phyloP scores from a whole-genome alignment of 2,888 invertebrate species.

The Ceramica pisi region DNA sequence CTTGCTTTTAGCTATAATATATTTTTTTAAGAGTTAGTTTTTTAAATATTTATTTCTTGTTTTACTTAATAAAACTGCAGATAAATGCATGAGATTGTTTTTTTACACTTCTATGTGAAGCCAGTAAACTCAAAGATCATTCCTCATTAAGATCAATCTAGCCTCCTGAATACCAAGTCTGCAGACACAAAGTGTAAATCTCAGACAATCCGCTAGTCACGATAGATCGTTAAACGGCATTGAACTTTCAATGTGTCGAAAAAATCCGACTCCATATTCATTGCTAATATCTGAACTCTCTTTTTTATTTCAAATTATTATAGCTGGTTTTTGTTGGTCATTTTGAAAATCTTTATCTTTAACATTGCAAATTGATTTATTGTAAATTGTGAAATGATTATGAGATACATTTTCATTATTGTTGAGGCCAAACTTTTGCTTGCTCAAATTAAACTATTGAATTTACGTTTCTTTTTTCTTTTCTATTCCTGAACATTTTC shows the following conservation, averaged over 20 bases:
- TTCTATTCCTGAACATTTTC: not conserved
- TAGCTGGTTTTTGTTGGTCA: conserved; percentile 25
- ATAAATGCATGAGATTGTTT: not conserved
- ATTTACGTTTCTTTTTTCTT: not conserved
- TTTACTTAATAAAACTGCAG: no score
- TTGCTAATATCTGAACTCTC: conserved; percentile 52
- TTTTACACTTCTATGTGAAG: not conserved
- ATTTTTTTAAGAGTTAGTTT: not conserved
- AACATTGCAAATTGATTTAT: not conserved
- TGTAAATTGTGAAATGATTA: conserved; percentile 30
- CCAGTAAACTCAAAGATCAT: not conserved
- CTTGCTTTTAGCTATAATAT: no score
- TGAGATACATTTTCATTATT: not conserved
- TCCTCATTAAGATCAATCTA: conserved; percentile 43
- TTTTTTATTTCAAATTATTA: conserved; percentile 35
- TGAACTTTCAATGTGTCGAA: conserved; percentile 73
- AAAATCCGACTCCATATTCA: conserved; percentile 50
- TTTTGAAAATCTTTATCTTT: conserved; percentile 31
- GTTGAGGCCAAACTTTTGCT: not conserved
- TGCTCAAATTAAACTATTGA: not conserved
- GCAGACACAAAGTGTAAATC: conserved; percentile 38
- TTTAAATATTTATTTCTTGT: no score
- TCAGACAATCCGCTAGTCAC: conserved; percentile 66
- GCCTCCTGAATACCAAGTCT: conserved; percentile 32
- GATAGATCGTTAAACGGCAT: conserved; percentile 70